A percentile compares a stretch with the other conserved stretches of the same genome.
phyloP scores from a whole-genome alignment of 2,113 vertebrate genomes.

The Lipophrys pholis region DNA sequence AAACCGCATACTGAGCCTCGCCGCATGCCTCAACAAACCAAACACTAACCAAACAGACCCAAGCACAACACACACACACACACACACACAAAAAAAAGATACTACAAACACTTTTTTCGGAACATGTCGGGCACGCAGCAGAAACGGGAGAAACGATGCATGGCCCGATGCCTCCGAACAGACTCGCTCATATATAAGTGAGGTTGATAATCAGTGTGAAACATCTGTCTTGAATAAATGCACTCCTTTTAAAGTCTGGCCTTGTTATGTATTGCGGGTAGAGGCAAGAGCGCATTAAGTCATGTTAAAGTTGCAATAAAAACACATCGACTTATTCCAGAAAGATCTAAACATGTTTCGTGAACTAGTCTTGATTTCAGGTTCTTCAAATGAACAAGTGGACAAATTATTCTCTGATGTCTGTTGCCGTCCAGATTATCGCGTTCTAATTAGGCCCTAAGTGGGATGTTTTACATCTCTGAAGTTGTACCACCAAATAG shows the following conservation, averaged over 20 bases:
- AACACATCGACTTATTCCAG: slow-evolving; percentile 57
- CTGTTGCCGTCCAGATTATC: slow-evolving; percentile 5
- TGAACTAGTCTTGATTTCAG: slow-evolving; percentile 21
- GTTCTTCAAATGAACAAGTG: slow-evolving; percentile 51
- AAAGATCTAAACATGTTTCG: slow-evolving; percentile 45
- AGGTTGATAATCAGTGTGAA: slow-evolving; percentile 69
- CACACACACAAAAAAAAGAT: slow-evolving; percentile 35
- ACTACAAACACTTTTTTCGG: slow-evolving; percentile 66
- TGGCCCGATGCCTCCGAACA: slow-evolving; percentile 53
- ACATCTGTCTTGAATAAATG: slow-evolving; percentile 79
- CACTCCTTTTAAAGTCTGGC: slow-evolving; percentile 57
- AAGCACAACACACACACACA: slow-evolving; percentile 51
- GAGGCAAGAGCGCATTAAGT: slow-evolving; percentile 69
- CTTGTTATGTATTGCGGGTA: slow-evolving; percentile 66
- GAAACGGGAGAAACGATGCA: slow-evolving; percentile 63
- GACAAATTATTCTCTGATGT: slow-evolving; percentile 39
- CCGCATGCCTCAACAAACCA: slow-evolving; percentile 81
- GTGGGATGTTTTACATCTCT: slow-evolving; percentile 33
- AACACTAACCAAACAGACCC: slow-evolving; percentile 76
- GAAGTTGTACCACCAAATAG: slow-evolving; percentile 60
- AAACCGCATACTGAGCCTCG: slow-evolving; percentile 78
- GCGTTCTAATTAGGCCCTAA: slow-evolving; percentile 20
- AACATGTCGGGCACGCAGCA: slow-evolving; percentile 52
- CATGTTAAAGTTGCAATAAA: slow-evolving; percentile 72
- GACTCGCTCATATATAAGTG: slow-evolving; percentile 61